Evolutionary conservation across 2,888 invertebrate genomes (phyloP), one percentile per base, ranked within the genome.

Genomic region (Mongoloraphidia duomilia): DNA sequence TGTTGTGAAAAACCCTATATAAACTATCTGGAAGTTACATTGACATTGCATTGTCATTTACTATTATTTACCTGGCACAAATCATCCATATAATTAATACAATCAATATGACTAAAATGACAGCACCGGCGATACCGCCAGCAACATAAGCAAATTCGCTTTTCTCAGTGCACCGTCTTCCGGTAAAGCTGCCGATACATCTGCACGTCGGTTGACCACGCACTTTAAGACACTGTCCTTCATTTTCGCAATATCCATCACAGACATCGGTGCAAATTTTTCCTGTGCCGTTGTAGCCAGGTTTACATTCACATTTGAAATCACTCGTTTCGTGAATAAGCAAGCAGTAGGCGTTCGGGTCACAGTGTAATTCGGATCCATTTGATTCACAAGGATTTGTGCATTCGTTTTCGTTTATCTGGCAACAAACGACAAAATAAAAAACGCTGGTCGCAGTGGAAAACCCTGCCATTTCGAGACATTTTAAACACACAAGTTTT

Each of bases 11-110:
- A 26, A n/a, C 34, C 14, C 35, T 39, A n/a, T 41, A 44, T n/a
- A 39, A 17, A 46, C 17, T 36, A 14, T 34, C 14, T 44, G 17
- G 36, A 45, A 26, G 17, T 11, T 26, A 39, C 8, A 41, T 43
- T 37, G 38, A 34, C 17, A 40, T 40, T 34, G 13, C 9, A 44
- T 17, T 39, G 35, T 11, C 35, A 37, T 13, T 9, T 26, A 26
- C 6, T 26, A 6, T 39, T 34, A 56, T 58, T 53, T 64, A 84
- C 82, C 87, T 84, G 51, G 89, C 92, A 65, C 94, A 94, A 64
- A 94, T 94, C 93, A 94, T 94, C 93, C 93, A 94, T 58, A 94
- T 90, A 48, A 94, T 79, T 54, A 94, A 75, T 36, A 92, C 91
- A 59, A 93, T 81, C 67, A 94, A 82, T 61, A 94, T 92, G 57